These are phyloP conservation scores for Alethe diademata DNA, from an alignment of 2,113 vertebrate species.

Conservation along the genomic window DNA sequence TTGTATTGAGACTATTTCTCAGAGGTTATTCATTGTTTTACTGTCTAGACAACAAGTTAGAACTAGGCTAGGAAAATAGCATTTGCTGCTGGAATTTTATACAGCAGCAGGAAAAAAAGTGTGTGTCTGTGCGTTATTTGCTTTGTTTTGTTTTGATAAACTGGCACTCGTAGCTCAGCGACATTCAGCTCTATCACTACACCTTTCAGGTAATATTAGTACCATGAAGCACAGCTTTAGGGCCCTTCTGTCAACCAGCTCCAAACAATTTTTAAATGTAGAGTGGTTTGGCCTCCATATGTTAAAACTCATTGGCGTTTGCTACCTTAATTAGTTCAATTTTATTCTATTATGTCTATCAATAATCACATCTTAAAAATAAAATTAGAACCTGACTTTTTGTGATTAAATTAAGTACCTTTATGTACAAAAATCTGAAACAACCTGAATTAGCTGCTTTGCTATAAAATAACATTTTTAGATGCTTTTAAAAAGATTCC, in stretches of 20 bases:
- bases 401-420: background rate
- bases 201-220: background rate
- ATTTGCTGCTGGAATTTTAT: background rate
- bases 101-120: background rate
- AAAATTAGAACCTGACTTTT: background rate
- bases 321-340: background rate
- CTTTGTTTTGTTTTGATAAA: slow-evolving; percentile 27
- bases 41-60: slow-evolving; percentile 25
- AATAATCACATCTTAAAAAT: background rate
- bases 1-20: background rate
- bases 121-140: background rate
- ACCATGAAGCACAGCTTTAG: background rate
- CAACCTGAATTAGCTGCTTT: background rate
- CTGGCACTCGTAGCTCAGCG: background rate
- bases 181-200: background rate
- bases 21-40: slow-evolving; percentile 24
- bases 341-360: background rate
- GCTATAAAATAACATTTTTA: background rate
- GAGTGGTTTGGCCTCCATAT: background rate
- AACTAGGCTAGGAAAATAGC: background rate
- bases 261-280: background rate
- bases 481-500: background rate
- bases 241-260: background rate
- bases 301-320: background rate
- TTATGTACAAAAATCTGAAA: accelerated